A percentile compares a stretch with the other conserved stretches of the same genome.
Conservation (phyloP, 64 coral and sea anemone genomes). For the Platygyra sinensis region DNA sequence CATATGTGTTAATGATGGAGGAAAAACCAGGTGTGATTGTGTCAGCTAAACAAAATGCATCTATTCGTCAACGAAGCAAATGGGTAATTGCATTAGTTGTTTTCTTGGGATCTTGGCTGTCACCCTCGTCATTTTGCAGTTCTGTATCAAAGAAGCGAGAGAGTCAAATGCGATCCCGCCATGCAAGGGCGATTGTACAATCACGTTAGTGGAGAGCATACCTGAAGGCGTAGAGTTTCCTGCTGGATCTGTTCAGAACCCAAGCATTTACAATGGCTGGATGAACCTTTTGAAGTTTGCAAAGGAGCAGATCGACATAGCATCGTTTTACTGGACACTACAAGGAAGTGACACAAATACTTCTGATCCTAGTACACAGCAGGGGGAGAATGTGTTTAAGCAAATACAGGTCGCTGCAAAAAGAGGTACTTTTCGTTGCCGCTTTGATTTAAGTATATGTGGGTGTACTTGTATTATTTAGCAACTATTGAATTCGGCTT, state of each 20-base stretch:
- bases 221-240: conserved; percentile 76
- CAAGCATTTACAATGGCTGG: conserved; percentile 83
- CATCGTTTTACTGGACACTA: conserved; percentile 90
- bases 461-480: too few relatives aligned
- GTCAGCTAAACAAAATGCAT: not conserved
- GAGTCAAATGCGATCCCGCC: not conserved
- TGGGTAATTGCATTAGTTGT: conserved; percentile 23
- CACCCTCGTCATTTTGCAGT: conserved; percentile 23
- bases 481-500: too few relatives aligned
- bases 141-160: not conserved
- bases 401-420: conserved; percentile 66
- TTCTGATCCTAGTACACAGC: conserved; percentile 56
- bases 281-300: conserved; percentile 69
- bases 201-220: conserved; percentile 95
- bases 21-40: not conserved
- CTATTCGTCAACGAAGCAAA: conserved; percentile 8
- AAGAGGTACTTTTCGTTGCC: conserved; percentile 55
- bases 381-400: conserved; percentile 81
- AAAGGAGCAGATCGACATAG: conserved; percentile 77
- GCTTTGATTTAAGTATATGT: too few relatives aligned
- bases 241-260: conserved; percentile 29
- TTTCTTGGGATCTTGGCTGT: conserved; percentile 29
- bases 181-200: conserved; percentile 48
- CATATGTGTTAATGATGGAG: not conserved
- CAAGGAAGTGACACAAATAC: conserved; percentile 72